phyloP scores from a whole-genome alignment of 2,797 vertebrate genomes.

The Manis pentadactyla region DNA sequence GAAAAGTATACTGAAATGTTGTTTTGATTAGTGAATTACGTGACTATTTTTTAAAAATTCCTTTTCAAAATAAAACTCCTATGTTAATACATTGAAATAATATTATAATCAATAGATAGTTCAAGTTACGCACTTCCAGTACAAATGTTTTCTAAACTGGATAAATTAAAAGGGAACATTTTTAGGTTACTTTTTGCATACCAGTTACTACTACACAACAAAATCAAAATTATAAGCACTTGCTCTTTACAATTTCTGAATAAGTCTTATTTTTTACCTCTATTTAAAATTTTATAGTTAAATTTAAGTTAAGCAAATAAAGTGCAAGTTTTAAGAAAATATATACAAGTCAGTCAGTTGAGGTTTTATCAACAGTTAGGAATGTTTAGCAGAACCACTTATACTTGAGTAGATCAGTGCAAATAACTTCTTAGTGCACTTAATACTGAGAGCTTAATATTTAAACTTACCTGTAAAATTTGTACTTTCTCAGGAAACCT shows the following conservation, averaged over 20 bases:
- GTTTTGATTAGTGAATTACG: not conserved
- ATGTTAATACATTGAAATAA: not conserved
- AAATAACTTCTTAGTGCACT: constrained; percentile 3
- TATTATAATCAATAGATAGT: not conserved
- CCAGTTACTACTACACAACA: not conserved
- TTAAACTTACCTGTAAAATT: not conserved
- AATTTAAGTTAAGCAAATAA: not conserved
- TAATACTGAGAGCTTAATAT: not conserved
- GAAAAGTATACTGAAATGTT: not conserved
- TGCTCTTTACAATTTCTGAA: not conserved
- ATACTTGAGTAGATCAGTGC: constrained; percentile 19
- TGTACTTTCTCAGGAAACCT: not conserved
- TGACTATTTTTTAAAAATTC: not conserved
- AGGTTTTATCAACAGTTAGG: not conserved
- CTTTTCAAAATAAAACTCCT: not conserved
- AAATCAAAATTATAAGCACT: not conserved
- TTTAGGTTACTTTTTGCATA: not conserved
- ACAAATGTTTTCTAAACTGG: not conserved
- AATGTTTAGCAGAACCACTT: constrained; percentile 22
- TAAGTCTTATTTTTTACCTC: not conserved
- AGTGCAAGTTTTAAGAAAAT: not conserved
- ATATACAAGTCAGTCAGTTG: not conserved
- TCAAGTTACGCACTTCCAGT: not conserved
- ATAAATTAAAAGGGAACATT: not conserved
- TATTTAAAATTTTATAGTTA: not conserved